phyloP scores from a whole-genome alignment of 2,113 vertebrate genomes.

The Pachycephala philippinensis region DNA sequence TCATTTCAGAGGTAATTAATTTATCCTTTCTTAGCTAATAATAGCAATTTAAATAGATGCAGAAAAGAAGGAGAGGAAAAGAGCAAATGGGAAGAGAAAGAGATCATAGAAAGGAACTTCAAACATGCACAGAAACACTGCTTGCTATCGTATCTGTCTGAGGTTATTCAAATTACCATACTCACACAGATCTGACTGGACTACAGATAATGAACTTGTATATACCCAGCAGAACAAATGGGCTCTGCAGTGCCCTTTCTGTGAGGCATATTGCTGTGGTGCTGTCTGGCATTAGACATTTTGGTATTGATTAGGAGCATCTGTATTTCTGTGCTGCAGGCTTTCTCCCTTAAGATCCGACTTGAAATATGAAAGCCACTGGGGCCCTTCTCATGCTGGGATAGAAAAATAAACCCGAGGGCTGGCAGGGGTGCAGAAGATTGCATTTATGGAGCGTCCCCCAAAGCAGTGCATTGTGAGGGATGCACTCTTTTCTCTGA shows the following conservation, averaged over 20 bases:
- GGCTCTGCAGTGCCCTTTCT: constrained; percentile 23
- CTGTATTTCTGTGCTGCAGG: constrained; percentile 25
- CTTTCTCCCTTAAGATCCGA: neutral
- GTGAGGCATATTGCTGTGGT: neutral
- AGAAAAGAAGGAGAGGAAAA: neutral
- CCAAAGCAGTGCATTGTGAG: neutral
- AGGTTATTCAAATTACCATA: constrained; percentile 27
- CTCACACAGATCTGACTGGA: constrained; percentile 18
- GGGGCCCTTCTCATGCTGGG: neutral
- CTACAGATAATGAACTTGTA: constrained; percentile 7
- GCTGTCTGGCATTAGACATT: neutral
- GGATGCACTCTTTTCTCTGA: neutral
- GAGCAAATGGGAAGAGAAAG: neutral
- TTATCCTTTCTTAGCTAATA: constrained; percentile 14
- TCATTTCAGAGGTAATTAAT: constrained; percentile 31
- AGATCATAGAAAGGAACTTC: neutral
- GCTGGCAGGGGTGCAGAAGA: neutral
- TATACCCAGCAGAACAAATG: constrained; percentile 28
- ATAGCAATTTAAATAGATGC: neutral
- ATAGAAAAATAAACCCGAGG: neutral
- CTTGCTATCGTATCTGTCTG: neutral
- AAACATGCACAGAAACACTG: neutral
- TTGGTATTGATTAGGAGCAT: neutral
- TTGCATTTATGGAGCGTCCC: neutral
- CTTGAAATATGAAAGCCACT: neutral